These are phyloP conservation scores for Tenthredo mesomela DNA, from an alignment of 2,888 invertebrate genomes.

Conservation along the genomic window DNA sequence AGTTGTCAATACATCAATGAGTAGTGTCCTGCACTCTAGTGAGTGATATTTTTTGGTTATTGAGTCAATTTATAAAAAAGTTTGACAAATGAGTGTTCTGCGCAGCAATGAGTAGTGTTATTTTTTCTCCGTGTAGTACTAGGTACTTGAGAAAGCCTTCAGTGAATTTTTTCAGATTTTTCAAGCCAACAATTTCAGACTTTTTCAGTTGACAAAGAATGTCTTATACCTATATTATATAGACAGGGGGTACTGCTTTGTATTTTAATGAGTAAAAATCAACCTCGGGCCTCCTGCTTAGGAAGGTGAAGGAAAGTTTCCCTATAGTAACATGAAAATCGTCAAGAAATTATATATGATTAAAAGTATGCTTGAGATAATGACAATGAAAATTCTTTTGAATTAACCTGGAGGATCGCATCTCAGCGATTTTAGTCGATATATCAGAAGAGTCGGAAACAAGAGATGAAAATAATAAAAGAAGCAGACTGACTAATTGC, in stretches of 20 bases:
- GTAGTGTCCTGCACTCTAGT: too few relatives aligned
- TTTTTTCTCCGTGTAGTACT: too few relatives aligned
- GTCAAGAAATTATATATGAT: not conserved
- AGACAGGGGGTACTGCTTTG: not conserved
- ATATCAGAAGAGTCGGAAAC: not conserved
- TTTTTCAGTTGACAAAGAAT: not conserved
- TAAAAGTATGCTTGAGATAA: not conserved
- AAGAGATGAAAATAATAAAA: not conserved
- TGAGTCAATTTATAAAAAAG: too few relatives aligned
- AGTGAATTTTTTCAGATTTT: too few relatives aligned
- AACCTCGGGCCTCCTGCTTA: not conserved
- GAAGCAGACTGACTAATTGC: not conserved
- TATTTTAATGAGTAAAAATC: not conserved
- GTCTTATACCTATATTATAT: too few relatives aligned
- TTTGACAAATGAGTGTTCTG: too few relatives aligned
- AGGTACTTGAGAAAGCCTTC: too few relatives aligned
- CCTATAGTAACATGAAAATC: not conserved
- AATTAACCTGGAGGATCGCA: not conserved
- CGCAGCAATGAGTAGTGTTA: too few relatives aligned
- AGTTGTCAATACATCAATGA: too few relatives aligned
- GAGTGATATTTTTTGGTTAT: too few relatives aligned
- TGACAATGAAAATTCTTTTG: not conserved
- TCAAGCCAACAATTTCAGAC: too few relatives aligned
- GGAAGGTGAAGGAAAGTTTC: not conserved
- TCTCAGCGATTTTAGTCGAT: not conserved